Conservation (phyloP, 2,113 vertebrate species). For the Microcebus tavaratra region DNA sequence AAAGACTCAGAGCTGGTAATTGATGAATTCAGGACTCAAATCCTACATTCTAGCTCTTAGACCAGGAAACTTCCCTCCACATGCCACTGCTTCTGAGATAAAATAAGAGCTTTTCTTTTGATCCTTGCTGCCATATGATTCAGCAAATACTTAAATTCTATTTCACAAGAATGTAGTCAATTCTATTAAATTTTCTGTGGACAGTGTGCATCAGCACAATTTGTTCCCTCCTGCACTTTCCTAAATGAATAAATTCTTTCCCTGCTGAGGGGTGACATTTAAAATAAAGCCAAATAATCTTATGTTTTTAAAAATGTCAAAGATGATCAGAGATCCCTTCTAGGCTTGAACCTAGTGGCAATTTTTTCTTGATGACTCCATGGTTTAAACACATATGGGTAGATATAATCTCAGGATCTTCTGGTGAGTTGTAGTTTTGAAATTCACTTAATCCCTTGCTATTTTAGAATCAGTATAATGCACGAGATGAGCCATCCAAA, state of each 20-base stretch:
- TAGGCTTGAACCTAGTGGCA: background rate
- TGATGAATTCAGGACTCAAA: background rate
- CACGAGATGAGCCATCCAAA: background rate
- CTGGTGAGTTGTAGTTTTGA: constrained; percentile 32
- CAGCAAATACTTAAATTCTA: constrained; percentile 1
- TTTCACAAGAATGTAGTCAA: constrained; percentile 8
- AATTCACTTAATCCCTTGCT: constrained; percentile 53
- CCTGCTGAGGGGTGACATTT: constrained; percentile 64
- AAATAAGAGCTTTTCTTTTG: background rate
- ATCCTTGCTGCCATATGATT: constrained; percentile 9
- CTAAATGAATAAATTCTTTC: constrained; percentile 62
- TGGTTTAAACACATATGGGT: constrained; percentile 8
- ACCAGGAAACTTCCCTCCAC: background rate
- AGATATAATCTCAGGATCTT: background rate
- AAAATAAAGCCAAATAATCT: constrained; percentile 66
- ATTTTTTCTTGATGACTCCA: constrained; percentile 17
- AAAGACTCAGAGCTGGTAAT: background rate
- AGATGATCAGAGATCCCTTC: constrained; percentile 42
- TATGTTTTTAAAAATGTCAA: constrained; percentile 65
- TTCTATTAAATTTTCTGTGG: constrained; percentile 8
- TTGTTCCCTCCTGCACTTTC: constrained; percentile 2
- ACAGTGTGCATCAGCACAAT: background rate
- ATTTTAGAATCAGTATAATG: constrained; percentile 8
- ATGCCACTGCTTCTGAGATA: background rate
- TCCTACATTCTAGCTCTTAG: background rate